Evolutionary conservation across 2,888 invertebrate genomes (phyloP).

Genomic region (Lysandra bellargus): DNA sequence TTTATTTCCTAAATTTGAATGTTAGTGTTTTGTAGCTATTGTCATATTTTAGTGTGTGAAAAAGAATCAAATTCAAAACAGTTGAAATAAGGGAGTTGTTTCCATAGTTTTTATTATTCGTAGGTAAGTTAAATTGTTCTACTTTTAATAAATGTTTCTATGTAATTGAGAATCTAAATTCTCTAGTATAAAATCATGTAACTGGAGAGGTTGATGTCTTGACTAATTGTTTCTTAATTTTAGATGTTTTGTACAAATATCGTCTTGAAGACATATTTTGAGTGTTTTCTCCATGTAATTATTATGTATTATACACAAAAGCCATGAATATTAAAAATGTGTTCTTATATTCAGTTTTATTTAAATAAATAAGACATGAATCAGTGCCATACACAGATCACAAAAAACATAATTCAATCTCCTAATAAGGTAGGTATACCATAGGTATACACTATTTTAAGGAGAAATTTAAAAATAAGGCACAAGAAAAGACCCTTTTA

Average conservation of each 20-base stretch:
- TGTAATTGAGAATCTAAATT: background rate
- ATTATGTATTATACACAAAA: background rate
- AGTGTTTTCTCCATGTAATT: background rate
- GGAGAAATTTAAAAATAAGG: too few relatives aligned
- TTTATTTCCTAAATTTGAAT: too few relatives aligned
- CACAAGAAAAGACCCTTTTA: background rate
- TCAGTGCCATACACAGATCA: too few relatives aligned
- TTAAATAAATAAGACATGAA: too few relatives aligned
- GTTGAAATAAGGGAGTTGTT: too few relatives aligned
- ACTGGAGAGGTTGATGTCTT: background rate
- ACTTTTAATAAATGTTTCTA: background rate
- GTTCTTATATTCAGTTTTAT: background rate
- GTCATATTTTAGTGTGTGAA: too few relatives aligned
- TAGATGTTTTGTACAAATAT: conserved; percentile 2
- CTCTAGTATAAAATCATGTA: background rate
- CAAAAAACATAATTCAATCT: too few relatives aligned
- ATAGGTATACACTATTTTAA: too few relatives aligned
- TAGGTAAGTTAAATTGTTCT: background rate
- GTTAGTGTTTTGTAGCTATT: too few relatives aligned
- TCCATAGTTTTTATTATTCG: too few relatives aligned
- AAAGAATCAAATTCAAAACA: too few relatives aligned
- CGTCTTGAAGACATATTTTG: background rate
- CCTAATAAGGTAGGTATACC: too few relatives aligned
- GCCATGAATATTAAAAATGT: background rate
- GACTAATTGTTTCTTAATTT: background rate